Percentiles rank a stretch among this genome's conserved stretches.
Evolutionary conservation across 92 coral and sea anemone genomes (phyloP).

Genomic region (Umimayanthus kanabou): DNA sequence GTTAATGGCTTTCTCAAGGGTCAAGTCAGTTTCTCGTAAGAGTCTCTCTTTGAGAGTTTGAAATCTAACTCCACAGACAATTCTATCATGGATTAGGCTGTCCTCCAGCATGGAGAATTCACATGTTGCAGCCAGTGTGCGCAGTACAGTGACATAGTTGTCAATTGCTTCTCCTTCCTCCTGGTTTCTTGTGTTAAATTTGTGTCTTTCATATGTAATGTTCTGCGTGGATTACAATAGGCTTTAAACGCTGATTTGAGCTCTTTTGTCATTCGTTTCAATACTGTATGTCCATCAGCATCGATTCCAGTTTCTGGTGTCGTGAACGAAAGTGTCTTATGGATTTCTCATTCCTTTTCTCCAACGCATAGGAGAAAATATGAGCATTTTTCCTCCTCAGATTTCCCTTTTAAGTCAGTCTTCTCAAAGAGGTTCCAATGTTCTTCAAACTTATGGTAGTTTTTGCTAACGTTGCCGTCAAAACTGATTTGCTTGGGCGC

Average conservation of each 20-base stretch:
- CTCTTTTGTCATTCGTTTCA: slow-evolving; percentile 30
- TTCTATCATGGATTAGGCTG: slow-evolving; percentile 31
- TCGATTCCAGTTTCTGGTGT: slow-evolving; percentile 54
- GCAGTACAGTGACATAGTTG: slow-evolving; percentile 40
- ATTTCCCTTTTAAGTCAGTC: slow-evolving; percentile 48
- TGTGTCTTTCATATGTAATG: slow-evolving; percentile 35
- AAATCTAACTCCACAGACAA: slow-evolving; percentile 39
- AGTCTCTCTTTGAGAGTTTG: slow-evolving; percentile 39
- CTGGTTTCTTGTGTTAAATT: slow-evolving; percentile 35
- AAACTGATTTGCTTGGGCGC: slow-evolving; percentile 47
- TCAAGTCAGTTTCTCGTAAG: slow-evolving; percentile 44
- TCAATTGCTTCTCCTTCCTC: slow-evolving; percentile 40
- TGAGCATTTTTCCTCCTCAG: slow-evolving; percentile 57
- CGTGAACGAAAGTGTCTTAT: slow-evolving; percentile 45
- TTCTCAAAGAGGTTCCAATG: slow-evolving; percentile 59
- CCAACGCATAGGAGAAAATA: slow-evolving; percentile 58
- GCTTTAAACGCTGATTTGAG: slow-evolving; percentile 34
- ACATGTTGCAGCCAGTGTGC: slow-evolving; percentile 39
- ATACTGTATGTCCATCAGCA: slow-evolving; percentile 16
- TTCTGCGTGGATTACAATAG: slow-evolving; percentile 35
- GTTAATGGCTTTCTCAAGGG: slow-evolving; percentile 41
- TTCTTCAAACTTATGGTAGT: slow-evolving; percentile 51
- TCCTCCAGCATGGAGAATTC: slow-evolving; percentile 32
- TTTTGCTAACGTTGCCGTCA: slow-evolving; percentile 55
- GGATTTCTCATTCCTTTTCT: slow-evolving; percentile 49